phyloP scores from a whole-genome alignment of 2,888 invertebrate genomes.

The Diplazon laetatorius region DNA sequence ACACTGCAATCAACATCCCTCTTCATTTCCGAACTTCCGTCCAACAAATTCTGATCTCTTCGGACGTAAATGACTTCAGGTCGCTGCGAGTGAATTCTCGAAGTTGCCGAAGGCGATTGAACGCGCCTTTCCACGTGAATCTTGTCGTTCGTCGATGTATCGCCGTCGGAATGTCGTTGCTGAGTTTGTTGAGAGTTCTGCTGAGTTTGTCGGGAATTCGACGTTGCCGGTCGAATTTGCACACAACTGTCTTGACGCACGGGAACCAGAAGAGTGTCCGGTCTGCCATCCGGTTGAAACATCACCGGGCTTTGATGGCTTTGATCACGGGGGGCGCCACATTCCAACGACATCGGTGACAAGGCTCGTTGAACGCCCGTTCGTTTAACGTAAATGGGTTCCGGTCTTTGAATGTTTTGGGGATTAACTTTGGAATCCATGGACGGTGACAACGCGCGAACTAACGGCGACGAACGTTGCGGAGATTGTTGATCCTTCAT shows the following conservation, averaged over 20 bases:
- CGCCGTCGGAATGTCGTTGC: conserved; percentile 16
- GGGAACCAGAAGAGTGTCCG: conserved; percentile 52
- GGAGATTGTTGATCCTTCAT: conserved; percentile 21
- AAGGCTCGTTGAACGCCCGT: conserved; percentile 42
- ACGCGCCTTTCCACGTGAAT: conserved; percentile 50
- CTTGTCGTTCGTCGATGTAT: conserved; percentile 10
- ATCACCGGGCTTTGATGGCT: conserved; percentile 21
- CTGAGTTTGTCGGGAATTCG: conserved; percentile 19
- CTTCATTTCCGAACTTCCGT: conserved; percentile 25
- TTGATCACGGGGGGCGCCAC: conserved; percentile 35
- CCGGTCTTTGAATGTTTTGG: conserved; percentile 70
- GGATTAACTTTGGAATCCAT: conserved; percentile 32
- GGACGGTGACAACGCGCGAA: conserved; percentile 58
- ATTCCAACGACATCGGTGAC: conserved; percentile 51
- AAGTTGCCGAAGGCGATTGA: conserved; percentile 50
- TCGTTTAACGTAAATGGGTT: conserved; percentile 71
- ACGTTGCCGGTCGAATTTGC: conserved; percentile 8
- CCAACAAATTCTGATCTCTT: conserved; percentile 32
- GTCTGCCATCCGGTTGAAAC: conserved; percentile 19
- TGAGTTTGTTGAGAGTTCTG: conserved; percentile 14
- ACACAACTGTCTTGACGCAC: conserved; percentile 38
- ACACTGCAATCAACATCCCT: conserved; percentile 23
- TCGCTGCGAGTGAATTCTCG: conserved; percentile 43
- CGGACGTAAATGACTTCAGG: conserved; percentile 63
- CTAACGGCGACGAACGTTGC: conserved; percentile 46